Evolutionary conservation across 2,797 vertebrate species (phyloP).

Genomic region (Coccyzus lansbergi): DNA sequence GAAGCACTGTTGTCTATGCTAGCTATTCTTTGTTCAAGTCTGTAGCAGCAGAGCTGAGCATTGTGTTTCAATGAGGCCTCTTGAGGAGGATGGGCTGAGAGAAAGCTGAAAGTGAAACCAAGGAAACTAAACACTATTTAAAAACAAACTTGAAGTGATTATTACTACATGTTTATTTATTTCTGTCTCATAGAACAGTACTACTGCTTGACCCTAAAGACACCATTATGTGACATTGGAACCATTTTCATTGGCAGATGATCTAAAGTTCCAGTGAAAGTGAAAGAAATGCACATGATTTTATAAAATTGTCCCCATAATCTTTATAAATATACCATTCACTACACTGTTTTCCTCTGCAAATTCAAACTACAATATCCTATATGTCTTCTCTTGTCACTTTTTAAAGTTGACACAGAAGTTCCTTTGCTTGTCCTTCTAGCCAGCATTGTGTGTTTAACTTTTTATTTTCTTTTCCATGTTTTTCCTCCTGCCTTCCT

Average conservation of each 20-base stretch:
- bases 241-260: neutral
- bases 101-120: constrained; percentile 29
- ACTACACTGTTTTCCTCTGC: neutral
- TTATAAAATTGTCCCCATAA: neutral
- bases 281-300: neutral
- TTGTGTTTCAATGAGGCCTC: constrained; percentile 43
- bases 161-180: neutral
- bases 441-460: neutral
- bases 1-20: neutral
- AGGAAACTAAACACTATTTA: neutral
- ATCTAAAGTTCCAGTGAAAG: neutral
- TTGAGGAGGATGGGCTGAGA: constrained; percentile 35
- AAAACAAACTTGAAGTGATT: neutral
- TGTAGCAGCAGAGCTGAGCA: neutral
- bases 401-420: neutral
- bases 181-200: neutral
- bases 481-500: neutral
- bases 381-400: neutral
- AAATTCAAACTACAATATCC: neutral
- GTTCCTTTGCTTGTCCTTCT: neutral
- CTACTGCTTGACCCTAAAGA: neutral
- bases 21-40: constrained; percentile 38
- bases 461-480: neutral
- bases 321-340: neutral
- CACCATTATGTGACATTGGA: neutral